Percentiles rank a stretch among this genome's conserved stretches.
Conservation (phyloP, 1,140 invertebrate genomes). For the Cheumatopsyche charites region DNA sequence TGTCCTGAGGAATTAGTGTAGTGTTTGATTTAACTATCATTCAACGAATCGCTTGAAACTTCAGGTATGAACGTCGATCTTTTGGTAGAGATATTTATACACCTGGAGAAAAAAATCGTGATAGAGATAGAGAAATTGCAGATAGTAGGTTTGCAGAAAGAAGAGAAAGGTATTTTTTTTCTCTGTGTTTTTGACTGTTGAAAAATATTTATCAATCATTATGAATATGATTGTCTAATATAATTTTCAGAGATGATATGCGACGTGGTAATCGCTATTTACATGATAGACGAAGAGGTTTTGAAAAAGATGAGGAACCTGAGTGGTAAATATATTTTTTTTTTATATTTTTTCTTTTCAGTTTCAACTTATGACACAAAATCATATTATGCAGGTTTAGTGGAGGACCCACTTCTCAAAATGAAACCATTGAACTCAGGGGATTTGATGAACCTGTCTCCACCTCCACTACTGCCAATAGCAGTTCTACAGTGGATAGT, state of each 20-base stretch:
- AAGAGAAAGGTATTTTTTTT: slow-evolving; percentile 53
- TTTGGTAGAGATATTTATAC: slow-evolving; percentile 63
- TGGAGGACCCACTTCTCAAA: slow-evolving; percentile 85
- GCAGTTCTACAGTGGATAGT: slow-evolving; percentile 46
- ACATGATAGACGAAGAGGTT: slow-evolving; percentile 54
- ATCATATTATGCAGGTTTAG: slow-evolving; percentile 67
- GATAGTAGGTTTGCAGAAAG: slow-evolving; percentile 52
- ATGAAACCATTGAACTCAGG: slow-evolving; percentile 90
- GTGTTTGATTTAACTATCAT: background rate
- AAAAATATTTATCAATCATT: background rate
- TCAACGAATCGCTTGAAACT: background rate
- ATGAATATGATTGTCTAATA: background rate
- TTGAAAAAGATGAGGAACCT: slow-evolving; percentile 61
- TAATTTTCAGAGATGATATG: slow-evolving; percentile 56
- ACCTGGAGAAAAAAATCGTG: slow-evolving; percentile 57
- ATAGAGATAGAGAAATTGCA: slow-evolving; percentile 55
- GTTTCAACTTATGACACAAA: background rate
- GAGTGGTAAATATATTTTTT: slow-evolving; percentile 53
- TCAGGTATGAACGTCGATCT: slow-evolving; percentile 62
- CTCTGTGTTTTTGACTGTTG: background rate
- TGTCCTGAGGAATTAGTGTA: no score
- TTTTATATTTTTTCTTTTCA: background rate
- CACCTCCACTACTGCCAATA: slow-evolving; percentile 53
- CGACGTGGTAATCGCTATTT: slow-evolving; percentile 57
- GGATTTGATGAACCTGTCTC: slow-evolving; percentile 79